Base-by-base conservation (phyloP, 1,140 invertebrate genomes). In the Diorhabda sublineata region DNA sequence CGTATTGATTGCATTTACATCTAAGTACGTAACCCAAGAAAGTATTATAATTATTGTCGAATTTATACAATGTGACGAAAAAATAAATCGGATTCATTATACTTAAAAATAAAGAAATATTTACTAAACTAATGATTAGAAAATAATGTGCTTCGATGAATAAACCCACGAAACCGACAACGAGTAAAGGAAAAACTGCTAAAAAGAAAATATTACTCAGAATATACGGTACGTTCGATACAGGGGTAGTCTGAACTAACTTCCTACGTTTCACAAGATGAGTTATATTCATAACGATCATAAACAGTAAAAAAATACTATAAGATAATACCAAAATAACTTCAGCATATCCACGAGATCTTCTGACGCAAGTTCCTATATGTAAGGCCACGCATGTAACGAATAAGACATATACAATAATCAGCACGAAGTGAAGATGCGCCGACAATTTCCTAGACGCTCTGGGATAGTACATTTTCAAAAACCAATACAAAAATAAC, bases 211-310 rank as follows among this genome's bases (percentile, higher is more conserved):
- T 59, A 45, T 66, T 58, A 7, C 41, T 7, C n/a, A 58, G n/a
- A 26, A 59, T 4, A 7, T 59, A 63, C 4, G 61, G 42, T 8
- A 41, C 8, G 60, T 63, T 59, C n/a, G 58, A 59, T 5, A 11
- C 65, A 7, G 26, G 8, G 7, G 42, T 59, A 11, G 58, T 43
- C 8, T 56, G 44, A 11, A 57, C 45, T 7, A 69, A 47, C 61
- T n/a, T 61, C 43, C 61, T 60, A 8, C 41, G 65, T 26, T 58
- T 71, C 2, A 71, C n/a, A 7, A 56, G 8, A 52, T 69, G 66
- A n/a, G 69, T 26, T 45, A 72, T 64, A 56, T 72, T 69, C 11
- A 72, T 67, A 42, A 72, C 45, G 9, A 66, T 42, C 62, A 69
- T 65, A 62, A 69, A 65, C 3, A 69, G 8, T 52, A 66, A n/a